These are phyloP conservation scores for Murina feae DNA, from an alignment of 2,113 vertebrate species.

Conservation along the genomic window DNA sequence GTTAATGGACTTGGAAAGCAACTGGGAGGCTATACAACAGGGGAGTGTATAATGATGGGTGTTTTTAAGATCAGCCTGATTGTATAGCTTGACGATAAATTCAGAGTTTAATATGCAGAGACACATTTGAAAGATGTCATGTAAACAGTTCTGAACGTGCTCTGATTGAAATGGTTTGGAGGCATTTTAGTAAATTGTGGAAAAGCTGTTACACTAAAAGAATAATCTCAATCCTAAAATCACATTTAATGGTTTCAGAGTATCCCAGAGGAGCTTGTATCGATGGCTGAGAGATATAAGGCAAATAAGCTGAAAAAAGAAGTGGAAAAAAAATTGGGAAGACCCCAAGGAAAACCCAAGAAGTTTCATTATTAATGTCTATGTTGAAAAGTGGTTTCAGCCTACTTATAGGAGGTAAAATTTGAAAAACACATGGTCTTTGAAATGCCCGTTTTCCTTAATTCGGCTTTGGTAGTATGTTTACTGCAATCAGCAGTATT, in stretches of 20 bases:
- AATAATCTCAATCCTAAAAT: constrained; percentile 11
- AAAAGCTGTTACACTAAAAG: neutral
- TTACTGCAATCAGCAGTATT: neutral
- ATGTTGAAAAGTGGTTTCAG: neutral
- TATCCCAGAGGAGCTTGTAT: constrained; percentile 87
- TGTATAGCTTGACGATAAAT: neutral
- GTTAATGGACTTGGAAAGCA: neutral
- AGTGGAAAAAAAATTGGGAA: constrained; percentile 78
- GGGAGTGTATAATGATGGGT: too few relatives aligned
- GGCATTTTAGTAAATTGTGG: neutral
- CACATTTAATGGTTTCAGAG: constrained; percentile 78
- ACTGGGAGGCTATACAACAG: too few relatives aligned
- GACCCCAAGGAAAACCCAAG: constrained; percentile 60
- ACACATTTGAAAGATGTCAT: neutral
- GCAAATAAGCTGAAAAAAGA: constrained; percentile 83
- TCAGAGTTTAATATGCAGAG: neutral
- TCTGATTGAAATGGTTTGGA: neutral
- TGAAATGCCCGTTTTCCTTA: neutral
- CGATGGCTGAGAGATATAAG: constrained; percentile 92
- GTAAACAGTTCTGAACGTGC: neutral
- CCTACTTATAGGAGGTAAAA: constrained; percentile 44
- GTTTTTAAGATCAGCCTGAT: neutral
- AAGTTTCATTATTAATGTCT: constrained; percentile 52
- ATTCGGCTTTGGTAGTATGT: neutral
- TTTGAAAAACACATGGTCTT: neutral